These are phyloP conservation scores for Conistra vaccinii DNA, from an alignment of 2,888 invertebrate species.

Conservation along the genomic window DNA sequence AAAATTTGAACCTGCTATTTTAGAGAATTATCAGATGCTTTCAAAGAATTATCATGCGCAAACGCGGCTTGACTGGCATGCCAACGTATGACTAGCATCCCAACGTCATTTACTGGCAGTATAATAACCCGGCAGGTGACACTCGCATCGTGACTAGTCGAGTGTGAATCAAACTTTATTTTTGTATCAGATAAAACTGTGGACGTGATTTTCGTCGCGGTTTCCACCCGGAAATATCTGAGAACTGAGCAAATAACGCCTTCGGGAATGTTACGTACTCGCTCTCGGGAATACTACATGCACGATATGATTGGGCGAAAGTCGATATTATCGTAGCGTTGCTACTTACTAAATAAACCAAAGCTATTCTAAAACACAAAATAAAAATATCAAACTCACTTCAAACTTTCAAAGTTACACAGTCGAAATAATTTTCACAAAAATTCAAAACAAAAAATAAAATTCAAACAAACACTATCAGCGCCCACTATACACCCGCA, in stretches of 20 bases:
- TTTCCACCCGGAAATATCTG: slow-evolving; percentile 18
- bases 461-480: neutral
- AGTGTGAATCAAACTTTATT: slow-evolving; percentile 49
- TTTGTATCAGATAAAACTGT: slow-evolving; percentile 10
- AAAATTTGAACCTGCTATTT: neutral
- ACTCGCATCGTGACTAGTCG: slow-evolving; percentile 16
- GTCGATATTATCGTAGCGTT: neutral
- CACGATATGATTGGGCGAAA: neutral
- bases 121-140: slow-evolving; percentile 20
- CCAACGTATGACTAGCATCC: slow-evolving; percentile 15
- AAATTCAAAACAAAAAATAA: slow-evolving; percentile 16
- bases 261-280: neutral
- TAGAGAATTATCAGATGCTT: neutral
- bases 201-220: neutral
- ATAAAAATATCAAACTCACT: neutral
- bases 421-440: slow-evolving; percentile 22
- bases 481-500: slow-evolving; percentile 41
- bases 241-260: slow-evolving; percentile 7
- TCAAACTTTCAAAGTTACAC: neutral
- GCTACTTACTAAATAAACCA: neutral
- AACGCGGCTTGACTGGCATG: slow-evolving; percentile 13
- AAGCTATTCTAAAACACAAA: neutral
- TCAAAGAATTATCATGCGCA: slow-evolving; percentile 1
- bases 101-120: slow-evolving; percentile 15
- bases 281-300: neutral